Evolutionary conservation across 2,113 vertebrate species (phyloP).

Genomic region (Lagopus leucura): DNA sequence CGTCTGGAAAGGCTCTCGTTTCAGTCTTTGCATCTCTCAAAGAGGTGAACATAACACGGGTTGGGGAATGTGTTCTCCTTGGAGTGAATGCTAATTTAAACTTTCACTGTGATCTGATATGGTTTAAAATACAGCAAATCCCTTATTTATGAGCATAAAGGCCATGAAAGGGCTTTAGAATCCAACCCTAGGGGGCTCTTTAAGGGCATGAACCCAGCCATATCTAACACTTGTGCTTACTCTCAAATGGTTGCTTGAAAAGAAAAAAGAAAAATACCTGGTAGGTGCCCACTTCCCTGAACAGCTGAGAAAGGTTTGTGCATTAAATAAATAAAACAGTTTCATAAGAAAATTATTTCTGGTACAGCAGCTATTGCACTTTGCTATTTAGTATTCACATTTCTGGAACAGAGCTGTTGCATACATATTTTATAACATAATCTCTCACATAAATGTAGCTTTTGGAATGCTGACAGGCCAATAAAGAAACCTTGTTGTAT

Average conservation of each 20-base stretch:
- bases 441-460: conserved; percentile 73
- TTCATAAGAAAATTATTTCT: conserved; percentile 21
- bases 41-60: conserved; percentile 33
- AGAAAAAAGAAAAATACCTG: conserved; percentile 27
- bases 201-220: conserved; percentile 45
- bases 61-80: conserved; percentile 28
- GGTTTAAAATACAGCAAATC: conserved; percentile 59
- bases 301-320: background rate
- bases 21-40: background rate
- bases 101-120: conserved; percentile 55
- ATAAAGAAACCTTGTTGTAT: conserved; percentile 64
- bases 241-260: conserved; percentile 51
- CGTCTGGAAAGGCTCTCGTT: conserved; percentile 49
- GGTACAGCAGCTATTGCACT: background rate
- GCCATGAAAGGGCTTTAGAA: conserved; percentile 65
- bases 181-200: conserved; percentile 51
- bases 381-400: conserved; percentile 45
- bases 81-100: conserved; percentile 55
- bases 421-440: conserved; percentile 75
- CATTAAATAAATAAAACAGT: conserved; percentile 6
- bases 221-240: conserved; percentile 47
- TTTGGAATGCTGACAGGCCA: conserved; percentile 65
- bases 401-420: conserved; percentile 56
- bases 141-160: conserved; percentile 70
- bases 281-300: background rate